phyloP scores from a whole-genome alignment of 53 echinoderm and acorn worm species.

The Arbacia lixula region DNA sequence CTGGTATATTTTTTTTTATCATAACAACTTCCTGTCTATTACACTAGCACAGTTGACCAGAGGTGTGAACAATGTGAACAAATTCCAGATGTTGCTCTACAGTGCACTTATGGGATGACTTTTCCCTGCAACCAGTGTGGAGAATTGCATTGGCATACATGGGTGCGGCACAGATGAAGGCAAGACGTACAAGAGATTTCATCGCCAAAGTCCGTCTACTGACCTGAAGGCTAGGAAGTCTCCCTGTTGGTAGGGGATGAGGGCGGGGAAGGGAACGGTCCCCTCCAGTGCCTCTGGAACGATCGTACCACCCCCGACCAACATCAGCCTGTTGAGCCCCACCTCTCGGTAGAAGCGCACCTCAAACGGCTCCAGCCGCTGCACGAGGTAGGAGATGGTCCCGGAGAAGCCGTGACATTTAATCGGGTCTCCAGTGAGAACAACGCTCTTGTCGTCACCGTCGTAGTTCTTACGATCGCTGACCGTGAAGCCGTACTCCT shows the following conservation, averaged over 20 bases:
- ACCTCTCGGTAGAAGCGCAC: constrained; percentile 42
- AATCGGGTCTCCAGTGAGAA: constrained; percentile 21
- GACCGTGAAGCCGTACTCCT: constrained; percentile 30
- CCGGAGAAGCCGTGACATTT: constrained; percentile 20
- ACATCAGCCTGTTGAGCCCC: background rate
- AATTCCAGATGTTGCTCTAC: too few species aligned
- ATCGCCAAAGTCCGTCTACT: too few species aligned
- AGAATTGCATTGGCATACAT: too few species aligned
- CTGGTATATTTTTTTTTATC: too few species aligned
- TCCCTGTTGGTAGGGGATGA: constrained; percentile 2
- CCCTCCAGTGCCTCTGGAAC: background rate
- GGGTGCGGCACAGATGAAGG: too few species aligned
- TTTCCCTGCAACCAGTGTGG: too few species aligned
- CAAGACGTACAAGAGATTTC: too few species aligned
- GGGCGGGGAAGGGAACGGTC: too few species aligned
- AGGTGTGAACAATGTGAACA: too few species aligned
- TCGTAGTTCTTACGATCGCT: background rate
- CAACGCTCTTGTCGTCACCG: constrained; percentile 19
- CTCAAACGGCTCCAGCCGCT: constrained; percentile 16
- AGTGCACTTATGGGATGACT: too few species aligned
- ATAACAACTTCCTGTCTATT: too few species aligned
- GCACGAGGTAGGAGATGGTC: background rate
- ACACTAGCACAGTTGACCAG: too few species aligned
- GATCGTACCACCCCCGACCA: constrained; percentile 8
- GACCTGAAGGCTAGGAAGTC: constrained; percentile 33